Evolutionary conservation across 2,888 invertebrate genomes (phyloP), one percentile per base, ranked within the genome.

Genomic region (Drosophila paranaensis): DNA sequence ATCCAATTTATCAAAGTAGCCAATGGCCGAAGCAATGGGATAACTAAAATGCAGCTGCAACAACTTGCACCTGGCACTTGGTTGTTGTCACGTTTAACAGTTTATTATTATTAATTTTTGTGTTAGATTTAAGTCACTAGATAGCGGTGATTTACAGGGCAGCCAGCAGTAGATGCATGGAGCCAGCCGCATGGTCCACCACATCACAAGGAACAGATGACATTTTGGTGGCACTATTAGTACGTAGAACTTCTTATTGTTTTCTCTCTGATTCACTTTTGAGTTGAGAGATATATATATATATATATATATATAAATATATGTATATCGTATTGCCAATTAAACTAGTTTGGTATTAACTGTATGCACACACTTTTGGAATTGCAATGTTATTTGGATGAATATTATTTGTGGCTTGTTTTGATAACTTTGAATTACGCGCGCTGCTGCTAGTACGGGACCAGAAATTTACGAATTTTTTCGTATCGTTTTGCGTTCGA

Each of bases 391-490:
- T 64, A 54, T 51, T 77, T 58, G 16, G 14, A 60, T 39, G n/a
- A 58, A 54, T 53, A 48, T 60, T 33, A 27, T 46, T 25, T 50
- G 42, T 61, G 48, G 43, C 33, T 74, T 71, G 60, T 55, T 66
- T 67, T 72, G 82, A 79, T 86, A 70, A 77, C 83, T 85, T 89
- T 89, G 72, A 86, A 85, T 80, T 85, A 84, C 85, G 85, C 88
- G 89, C 85, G 88, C 88, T 79, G 62, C 70, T 72, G 67, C 48
- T 67, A 73, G 71, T 61, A 68, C 63, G 68, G 60, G 45, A 66
- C 71, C 71, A 77, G 71, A 86, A 80, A 81, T 73, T 82, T 81
- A 83, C 90, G 82, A 73, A 63, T 89, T 74, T 70, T 68, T 70
- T 88, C 85, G 81, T 81, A 79, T 88, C 81, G 77, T 76, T 82